Evolutionary conservation across 1,140 invertebrate genomes (phyloP).

Genomic region (Palaemon carinicauda): DNA sequence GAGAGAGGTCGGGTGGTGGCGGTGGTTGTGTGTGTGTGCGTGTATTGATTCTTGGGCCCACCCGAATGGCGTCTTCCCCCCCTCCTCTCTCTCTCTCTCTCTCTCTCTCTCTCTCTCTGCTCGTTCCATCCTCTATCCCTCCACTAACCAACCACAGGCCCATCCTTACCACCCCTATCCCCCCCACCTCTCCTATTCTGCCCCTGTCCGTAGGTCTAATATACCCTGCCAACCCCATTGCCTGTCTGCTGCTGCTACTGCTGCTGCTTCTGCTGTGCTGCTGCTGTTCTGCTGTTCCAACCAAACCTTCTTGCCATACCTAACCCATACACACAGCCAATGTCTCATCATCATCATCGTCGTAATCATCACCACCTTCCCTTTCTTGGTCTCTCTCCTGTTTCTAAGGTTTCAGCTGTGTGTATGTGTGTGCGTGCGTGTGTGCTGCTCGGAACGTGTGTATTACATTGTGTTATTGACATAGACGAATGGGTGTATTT

Average conservation of each 20-base stretch:
- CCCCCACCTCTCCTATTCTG: no score
- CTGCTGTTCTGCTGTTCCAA: no score
- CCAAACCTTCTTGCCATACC: no score
- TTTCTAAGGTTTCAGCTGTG: no score
- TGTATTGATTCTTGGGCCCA: slow-evolving; percentile 17
- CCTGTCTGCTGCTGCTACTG: no score
- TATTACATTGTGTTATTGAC: no score
- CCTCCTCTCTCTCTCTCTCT: background rate
- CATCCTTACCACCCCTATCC: background rate
- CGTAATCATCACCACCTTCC: background rate
- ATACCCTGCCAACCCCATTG: background rate
- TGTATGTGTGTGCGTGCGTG: no score
- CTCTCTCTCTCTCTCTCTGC: no score
- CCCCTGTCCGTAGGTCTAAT: background rate
- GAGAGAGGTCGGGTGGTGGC: background rate
- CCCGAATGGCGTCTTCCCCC: slow-evolving; percentile 7
- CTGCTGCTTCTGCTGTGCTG: no score
- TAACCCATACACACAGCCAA: background rate
- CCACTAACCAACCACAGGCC: background rate
- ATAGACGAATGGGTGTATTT: background rate
- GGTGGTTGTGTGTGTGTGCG: background rate
- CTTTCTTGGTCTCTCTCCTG: background rate
- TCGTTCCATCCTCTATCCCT: background rate
- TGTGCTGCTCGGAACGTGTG: no score
- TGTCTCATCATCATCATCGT: background rate